Evolutionary conservation across 2,113 vertebrate genomes (phyloP), one percentile per base, ranked within the genome.

Genomic region (Ptychochromis oligacanthus): DNA sequence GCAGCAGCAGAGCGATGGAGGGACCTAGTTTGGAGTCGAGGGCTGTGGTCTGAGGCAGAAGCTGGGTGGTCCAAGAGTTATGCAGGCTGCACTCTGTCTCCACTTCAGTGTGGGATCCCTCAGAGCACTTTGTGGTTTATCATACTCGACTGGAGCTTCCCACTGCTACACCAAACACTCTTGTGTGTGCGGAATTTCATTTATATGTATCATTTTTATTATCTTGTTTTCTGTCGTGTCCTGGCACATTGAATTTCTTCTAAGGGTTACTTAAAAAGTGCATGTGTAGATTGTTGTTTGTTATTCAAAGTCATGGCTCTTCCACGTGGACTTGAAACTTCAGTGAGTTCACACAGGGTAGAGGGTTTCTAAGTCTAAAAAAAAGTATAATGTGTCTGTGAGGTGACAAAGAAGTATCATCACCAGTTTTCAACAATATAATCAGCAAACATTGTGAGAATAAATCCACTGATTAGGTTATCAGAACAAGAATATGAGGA

Each of bases 61-160:
- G 15, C 90, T 87, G 93, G 91, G 91, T 91, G 92, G 93, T 93
- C 90, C 22, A 4, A 40, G 40, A 59, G 79, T 74, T 61, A 81
- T 59, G 78, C 65, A 65, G 81, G 22, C 84, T 67, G 79, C 2
- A 5, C 83, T 85, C 52, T 74, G 36, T 81, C 83, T 80, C 84
- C 58, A 54, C 79, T 58, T 79, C 82, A 74, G 83, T 85, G 87
- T 89, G 91, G 81, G 89, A 91, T 88, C 81, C 88, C 83, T 92
- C 91, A 85, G 28, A 89, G 83, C 86, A 61, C 82, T 91, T 91
- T 89, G 92, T 79, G 86, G 88, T 93, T 90, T 60, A 90, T 92
- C 84, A 91, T 89, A 89, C 77, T 86, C 89, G 89, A 92, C 90
- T 79, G 28, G 54, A 78, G 61, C 89, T 91, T 90, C 79, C 88